A percentile compares a stretch with the other conserved stretches of the same genome.
Evolutionary conservation across 2,888 invertebrate genomes (phyloP).

Genomic region (Sarcophaga subvicina): DNA sequence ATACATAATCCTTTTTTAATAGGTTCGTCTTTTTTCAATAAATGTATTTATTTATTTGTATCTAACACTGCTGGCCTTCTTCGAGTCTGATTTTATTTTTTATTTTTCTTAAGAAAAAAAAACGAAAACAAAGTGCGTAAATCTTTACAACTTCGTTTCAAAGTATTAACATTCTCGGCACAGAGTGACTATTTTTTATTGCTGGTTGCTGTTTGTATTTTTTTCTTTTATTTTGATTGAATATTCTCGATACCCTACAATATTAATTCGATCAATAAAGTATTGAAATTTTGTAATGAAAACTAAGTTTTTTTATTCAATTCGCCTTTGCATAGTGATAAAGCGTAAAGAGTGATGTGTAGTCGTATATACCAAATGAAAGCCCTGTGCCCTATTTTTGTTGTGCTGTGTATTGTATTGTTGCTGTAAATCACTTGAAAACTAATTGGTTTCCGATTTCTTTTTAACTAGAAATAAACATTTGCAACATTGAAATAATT

Average conservation of each 20-base stretch:
- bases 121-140: constrained; percentile 50
- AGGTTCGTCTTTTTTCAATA: not conserved
- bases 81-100: not conserved
- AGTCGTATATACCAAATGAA: no score
- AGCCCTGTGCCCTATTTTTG: not conserved
- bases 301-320: no score
- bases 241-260: constrained; percentile 27
- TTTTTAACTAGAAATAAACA: constrained; percentile 64
- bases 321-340: no score
- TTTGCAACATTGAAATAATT: constrained; percentile 62
- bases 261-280: not conserved
- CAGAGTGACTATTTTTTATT: constrained; percentile 37
- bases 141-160: constrained; percentile 52
- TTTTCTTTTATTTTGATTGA: not conserved
- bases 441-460: constrained; percentile 69
- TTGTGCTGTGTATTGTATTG: constrained; percentile 5
- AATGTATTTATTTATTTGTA: constrained; percentile 22
- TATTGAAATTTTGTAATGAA: no score
- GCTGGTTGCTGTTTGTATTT: constrained; percentile 7
- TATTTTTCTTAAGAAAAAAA: not conserved
- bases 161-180: constrained; percentile 63
- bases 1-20: constrained; percentile 49
- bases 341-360: no score
- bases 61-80: not conserved
- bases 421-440: constrained; percentile 66